Percentiles rank a stretch among this genome's conserved stretches.
phyloP scores from a whole-genome alignment of 92 coral and sea anemone genomes.

The Epizoanthus stellaris region DNA sequence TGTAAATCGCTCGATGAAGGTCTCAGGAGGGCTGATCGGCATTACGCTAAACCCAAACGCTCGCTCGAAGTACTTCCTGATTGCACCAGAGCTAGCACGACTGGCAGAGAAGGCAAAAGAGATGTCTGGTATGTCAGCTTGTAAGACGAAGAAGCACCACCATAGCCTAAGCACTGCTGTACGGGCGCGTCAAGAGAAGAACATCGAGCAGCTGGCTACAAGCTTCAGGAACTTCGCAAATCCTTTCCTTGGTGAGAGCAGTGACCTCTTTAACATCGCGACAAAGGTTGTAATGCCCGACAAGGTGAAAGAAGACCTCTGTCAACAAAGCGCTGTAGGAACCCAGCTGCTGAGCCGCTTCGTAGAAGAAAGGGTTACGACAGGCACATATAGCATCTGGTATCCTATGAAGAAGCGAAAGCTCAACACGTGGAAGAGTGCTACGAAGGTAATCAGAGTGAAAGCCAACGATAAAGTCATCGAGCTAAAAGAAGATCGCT shows the following conservation, averaged over 20 bases:
- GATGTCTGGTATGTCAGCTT: conserved; percentile 51
- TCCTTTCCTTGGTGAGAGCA: conserved; percentile 31
- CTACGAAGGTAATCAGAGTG: conserved; percentile 23
- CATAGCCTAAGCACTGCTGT: conserved; percentile 51
- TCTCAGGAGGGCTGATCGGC: conserved; percentile 59
- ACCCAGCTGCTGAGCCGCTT: conserved; percentile 8
- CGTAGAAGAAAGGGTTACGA: conserved; percentile 23
- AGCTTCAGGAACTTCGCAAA: conserved; percentile 30
- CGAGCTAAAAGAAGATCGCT: conserved; percentile 48
- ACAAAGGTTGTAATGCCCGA: conserved; percentile 53
- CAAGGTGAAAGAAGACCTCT: conserved; percentile 35
- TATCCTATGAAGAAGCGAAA: conserved; percentile 41
- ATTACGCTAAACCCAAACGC: conserved; percentile 64
- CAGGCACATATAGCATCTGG: conserved; percentile 33
- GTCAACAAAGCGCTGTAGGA: conserved; percentile 41
- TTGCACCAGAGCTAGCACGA: conserved; percentile 58
- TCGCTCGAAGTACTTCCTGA: conserved; percentile 58
- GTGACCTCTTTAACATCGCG: conserved; percentile 36
- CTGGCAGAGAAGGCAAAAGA: conserved; percentile 53
- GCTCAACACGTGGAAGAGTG: conserved; percentile 37
- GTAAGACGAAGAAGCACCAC: conserved; percentile 34
- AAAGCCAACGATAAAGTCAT: conserved; percentile 17
- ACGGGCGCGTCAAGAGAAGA: conserved; percentile 47
- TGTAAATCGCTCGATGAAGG: conserved; percentile 70
- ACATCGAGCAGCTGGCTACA: conserved; percentile 42